Evolutionary conservation across 2,888 invertebrate species (phyloP).

Genomic region (Aproaerema taeniolella): DNA sequence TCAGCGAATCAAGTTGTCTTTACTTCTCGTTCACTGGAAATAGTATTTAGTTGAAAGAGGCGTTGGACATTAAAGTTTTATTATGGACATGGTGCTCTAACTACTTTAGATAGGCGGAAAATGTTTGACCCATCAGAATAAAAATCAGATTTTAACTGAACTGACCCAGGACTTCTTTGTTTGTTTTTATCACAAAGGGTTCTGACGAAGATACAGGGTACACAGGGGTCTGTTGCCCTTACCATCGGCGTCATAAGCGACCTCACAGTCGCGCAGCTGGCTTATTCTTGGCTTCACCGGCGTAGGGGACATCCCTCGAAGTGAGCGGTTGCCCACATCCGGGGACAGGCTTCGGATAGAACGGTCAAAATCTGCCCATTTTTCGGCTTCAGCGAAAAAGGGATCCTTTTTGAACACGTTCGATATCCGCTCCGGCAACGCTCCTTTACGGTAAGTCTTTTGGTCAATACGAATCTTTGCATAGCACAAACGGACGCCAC

Average conservation of each 20-base stretch:
- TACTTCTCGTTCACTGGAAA: slow-evolving; percentile 46
- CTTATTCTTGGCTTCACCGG: slow-evolving; percentile 84
- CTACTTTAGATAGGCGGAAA: slow-evolving; percentile 23
- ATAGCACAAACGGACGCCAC: slow-evolving; percentile 19
- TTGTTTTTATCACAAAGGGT: slow-evolving; percentile 30
- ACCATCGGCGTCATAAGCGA: slow-evolving; percentile 86
- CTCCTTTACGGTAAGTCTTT: slow-evolving; percentile 72
- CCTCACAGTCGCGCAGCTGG: slow-evolving; percentile 82
- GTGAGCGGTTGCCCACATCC: slow-evolving; percentile 25
- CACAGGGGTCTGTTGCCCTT: slow-evolving; percentile 71
- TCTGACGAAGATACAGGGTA: slow-evolving; percentile 61
- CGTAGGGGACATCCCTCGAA: slow-evolving; percentile 80
- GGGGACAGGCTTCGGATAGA: slow-evolving; percentile 76
- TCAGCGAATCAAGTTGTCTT: slow-evolving; percentile 55
- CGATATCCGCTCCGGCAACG: slow-evolving; percentile 62
- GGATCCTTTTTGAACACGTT: slow-evolving; percentile 70
- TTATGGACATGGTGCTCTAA: slow-evolving; percentile 26
- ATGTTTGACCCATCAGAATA: slow-evolving; percentile 2
- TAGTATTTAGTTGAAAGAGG: too few relatives aligned
- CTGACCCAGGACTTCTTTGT: slow-evolving; percentile 9
- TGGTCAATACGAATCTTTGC: slow-evolving; percentile 49
- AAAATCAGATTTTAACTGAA: too few relatives aligned
- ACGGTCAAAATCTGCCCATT: slow-evolving; percentile 76
- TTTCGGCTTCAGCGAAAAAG: slow-evolving; percentile 73
- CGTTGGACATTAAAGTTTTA: too few relatives aligned